Evolutionary conservation across 2,888 invertebrate genomes (phyloP), one percentile per base, ranked within the genome.

Genomic region (Abscondita cerata): DNA sequence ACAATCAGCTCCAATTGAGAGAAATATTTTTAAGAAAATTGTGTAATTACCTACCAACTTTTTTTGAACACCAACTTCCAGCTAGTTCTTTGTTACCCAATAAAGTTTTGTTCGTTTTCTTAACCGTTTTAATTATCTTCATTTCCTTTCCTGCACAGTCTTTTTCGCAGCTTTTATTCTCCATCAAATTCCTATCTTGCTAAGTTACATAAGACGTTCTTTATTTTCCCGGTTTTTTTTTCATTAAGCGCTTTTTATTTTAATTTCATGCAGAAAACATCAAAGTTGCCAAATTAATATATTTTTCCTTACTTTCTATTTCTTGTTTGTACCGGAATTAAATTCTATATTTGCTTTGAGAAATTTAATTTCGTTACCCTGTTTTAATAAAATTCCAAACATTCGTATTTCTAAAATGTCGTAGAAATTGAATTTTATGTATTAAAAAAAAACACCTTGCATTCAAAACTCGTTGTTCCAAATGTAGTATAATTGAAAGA

Each of bases 171-270:
- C 75, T 76, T 75, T 76, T 74, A 75, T 74, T 73, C 73, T 70
- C 73, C 75, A 75, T 75, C 76, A 75, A 76, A 75, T 75, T 75
- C 71, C 73, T 68, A 74, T 74, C 74, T 75, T 74, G 73, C 74
- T 74, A 75, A 72, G 72, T 66, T 70, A 70, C 65, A 62, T 68
- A 64, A 67, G 59, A 65, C 66, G 69, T 63, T 65, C 64, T 68
- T 70, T 72, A 68, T 71, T 74, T 74, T 67, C 72, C 6, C 25
- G 25, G n/a, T n/a, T 25, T 25, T 25, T 74, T 41, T 44, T 44
- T 75, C 73, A 75, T 75, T 73, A 75, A 70, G 68, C 68, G 69
- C 65, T 68, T 69, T 69, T 72, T 68, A 68, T 72, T 72, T 72
- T 69, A 70, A 71, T 72, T 72, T 72, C 65, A 64, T 64, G 59